A percentile compares a stretch with the other conserved stretches of the same genome.
Conservation (phyloP, 1,140 invertebrate species). For the Oryzaephilus surinamensis region DNA sequence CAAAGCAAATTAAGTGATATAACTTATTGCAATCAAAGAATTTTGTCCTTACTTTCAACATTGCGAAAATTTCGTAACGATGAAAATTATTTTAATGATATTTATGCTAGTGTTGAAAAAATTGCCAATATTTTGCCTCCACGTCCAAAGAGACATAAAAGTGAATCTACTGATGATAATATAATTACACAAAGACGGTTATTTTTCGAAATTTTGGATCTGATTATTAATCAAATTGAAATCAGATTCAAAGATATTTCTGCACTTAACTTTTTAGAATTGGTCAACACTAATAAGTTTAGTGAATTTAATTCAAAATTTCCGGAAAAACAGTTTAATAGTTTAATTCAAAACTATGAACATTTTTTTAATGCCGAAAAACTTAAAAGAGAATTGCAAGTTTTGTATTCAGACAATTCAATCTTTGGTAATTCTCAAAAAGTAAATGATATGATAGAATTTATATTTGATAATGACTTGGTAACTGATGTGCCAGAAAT, state of each 20-base stretch:
- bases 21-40: no score
- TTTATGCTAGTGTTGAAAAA: constrained; percentile 2
- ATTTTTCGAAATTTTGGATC: constrained; percentile 13
- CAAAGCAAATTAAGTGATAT: no score
- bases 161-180: neutral
- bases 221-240: constrained; percentile 6
- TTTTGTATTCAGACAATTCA: constrained; percentile 1
- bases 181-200: neutral
- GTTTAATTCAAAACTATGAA: neutral
- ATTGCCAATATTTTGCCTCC: neutral
- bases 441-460: constrained; percentile 1
- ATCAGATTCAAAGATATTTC: constrained; percentile 1
- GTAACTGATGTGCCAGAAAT: constrained; percentile 10
- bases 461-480: constrained; percentile 4
- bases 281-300: constrained; percentile 1
- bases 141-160: constrained; percentile 10
- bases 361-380: neutral
- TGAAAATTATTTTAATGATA: neutral
- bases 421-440: constrained; percentile 2
- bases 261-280: constrained; percentile 8
- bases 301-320: neutral
- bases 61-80: constrained; percentile 4
- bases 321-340: neutral
- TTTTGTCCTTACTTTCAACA: constrained; percentile 4
- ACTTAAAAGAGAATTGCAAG: constrained; percentile 3